Evolutionary conservation across 2,113 vertebrate species (phyloP), one percentile per base, ranked within the genome.

Genomic region (Leucoraja erinaceus): DNA sequence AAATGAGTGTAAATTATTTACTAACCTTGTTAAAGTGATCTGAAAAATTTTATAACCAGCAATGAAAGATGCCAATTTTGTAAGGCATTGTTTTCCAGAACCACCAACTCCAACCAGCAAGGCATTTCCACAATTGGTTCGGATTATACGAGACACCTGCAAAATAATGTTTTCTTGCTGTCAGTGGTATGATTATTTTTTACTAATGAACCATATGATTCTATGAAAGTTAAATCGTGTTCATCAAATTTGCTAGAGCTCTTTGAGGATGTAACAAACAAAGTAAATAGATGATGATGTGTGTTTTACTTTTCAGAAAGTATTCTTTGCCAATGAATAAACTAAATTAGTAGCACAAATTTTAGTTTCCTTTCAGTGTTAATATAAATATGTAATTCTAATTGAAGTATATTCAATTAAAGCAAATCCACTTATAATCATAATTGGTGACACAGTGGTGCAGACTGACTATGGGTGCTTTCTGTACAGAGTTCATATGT

Each of bases 61-160:
- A 95, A 97, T 97, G 93, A 95, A 97, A 38, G 96, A 97, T 0
- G 96, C 96, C 94, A 97, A 33, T 54, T 95, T 96, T 59, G 97
- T 96, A 93, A 97, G 96, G 93, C 96, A 97, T 93, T 97, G 96
- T 93, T 97, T 97, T 94, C 97, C 97, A 0, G 97, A 97, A 59
- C 96, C 97, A 88, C 96, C 96, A n/a, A 97, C 96, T 66, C 97
- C 97, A 93, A 97, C 97, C 91, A 97, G 95, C 95, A 97, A 94
- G 2, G 96, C 97, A 93, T 97, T 97, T 94, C 97, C 97, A 95
- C 95, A 95, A 0, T 96, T 94, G 81, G 96, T 96, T 12, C 96
- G 95, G 94, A 97, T 95, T 94, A 97, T 95, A 63, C 96, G 95
- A 83, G 97, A 97, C 94, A 97, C 95, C 97, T 97, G 66, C 88